Conservation (phyloP, 2,797 vertebrate genomes). For the Sardinella longiceps region DNA sequence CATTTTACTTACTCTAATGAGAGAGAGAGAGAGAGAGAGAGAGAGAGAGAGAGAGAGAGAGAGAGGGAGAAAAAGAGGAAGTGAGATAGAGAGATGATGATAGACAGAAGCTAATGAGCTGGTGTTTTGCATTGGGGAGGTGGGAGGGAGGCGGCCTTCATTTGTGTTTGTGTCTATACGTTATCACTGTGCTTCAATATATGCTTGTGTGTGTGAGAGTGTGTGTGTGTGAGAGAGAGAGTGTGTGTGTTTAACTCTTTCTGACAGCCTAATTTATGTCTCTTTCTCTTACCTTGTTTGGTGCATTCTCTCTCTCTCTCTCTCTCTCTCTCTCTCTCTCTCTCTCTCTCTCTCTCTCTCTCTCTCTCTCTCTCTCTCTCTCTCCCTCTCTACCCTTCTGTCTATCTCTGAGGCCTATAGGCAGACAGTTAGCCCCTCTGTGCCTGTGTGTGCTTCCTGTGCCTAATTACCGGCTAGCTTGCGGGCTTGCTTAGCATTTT, state of each 20-base stretch:
- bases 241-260: constrained; percentile 16
- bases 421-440: constrained; percentile 24
- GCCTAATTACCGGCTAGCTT: constrained; percentile 44
- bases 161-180: background rate
- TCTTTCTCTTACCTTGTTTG: background rate
- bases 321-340: background rate
- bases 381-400: background rate
- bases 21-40: background rate
- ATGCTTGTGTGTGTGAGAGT: constrained; percentile 9
- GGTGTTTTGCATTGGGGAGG: background rate
- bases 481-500: constrained; percentile 32
- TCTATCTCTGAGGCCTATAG: constrained; percentile 33
- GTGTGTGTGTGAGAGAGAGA: constrained; percentile 20
- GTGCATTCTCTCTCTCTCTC: background rate
- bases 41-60: background rate
- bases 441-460: constrained; percentile 43
- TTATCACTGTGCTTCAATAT: background rate
- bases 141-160: background rate
- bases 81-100: background rate
- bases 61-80: background rate
- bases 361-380: background rate
- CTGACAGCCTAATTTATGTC: constrained; percentile 22
- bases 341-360: constrained; percentile 9
- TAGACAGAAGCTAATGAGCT: background rate
- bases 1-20: background rate